Evolutionary conservation across 2,888 invertebrate genomes (phyloP), one percentile per base, ranked within the genome.

Genomic region (Strigamia crassipes): DNA sequence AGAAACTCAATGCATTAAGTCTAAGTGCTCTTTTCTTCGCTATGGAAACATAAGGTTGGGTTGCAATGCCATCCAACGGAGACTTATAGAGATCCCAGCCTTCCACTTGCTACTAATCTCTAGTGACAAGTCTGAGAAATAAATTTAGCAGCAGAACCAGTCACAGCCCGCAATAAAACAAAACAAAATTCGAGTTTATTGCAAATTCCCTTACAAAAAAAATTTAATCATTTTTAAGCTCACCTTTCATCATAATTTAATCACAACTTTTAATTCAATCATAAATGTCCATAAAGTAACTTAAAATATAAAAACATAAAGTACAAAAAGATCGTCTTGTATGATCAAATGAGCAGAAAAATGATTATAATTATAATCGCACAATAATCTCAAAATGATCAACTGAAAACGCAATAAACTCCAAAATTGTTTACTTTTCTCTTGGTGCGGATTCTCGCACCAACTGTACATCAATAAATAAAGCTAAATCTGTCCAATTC

Each of bases 61-160:
- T 56, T 56, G 56, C 56, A 56, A 56, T 56, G 56, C 56, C 56
- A 56, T 56, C 56, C 56, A 56, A 56, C 56, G 56, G 18, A 56
- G 56, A 56, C 56, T 56, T 56, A 56, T 56, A 56, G 56, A 73
- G 73, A 73, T 73, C 31, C 27, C 73, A 73, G 73, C 73, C 73
- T 31, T 73, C 31, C 73, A 73, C 73, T 73, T 73, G 73, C 31
- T 73, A 73, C 73, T 73, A 73, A 73, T 73, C 73, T 73, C 73
- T 73, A 73, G 73, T 73, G 73, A 73, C 73, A 73, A 73, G 73
- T 31, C 73, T 73, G 73, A 31, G 73, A 73, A 73, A 31, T 73
- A 73, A 73, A 73, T 73, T 73, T 73, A 73, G 73, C 9, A 73
- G 13, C 73, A 12, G 13, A 18, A 61, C 61, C 42, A 42, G 61